phyloP scores from a whole-genome alignment of 1,140 invertebrate species.

The Megalopta genalis region DNA sequence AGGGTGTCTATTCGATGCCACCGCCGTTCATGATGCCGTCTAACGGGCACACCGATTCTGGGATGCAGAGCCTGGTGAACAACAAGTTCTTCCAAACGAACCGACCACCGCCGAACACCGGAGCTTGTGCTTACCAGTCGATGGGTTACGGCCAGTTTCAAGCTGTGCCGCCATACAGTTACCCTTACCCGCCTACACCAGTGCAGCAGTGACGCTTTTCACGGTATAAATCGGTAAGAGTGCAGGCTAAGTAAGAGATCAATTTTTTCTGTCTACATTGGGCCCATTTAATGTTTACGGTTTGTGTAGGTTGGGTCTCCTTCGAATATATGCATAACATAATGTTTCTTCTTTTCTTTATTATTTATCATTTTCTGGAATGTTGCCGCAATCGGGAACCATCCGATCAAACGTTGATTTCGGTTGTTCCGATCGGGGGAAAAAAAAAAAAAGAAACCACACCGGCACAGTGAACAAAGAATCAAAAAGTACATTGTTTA shows the following conservation, averaged over 20 bases:
- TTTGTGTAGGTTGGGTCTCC: slow-evolving; percentile 53
- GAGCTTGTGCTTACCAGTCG: slow-evolving; percentile 82
- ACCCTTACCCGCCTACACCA: slow-evolving; percentile 79
- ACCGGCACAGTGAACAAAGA: neutral
- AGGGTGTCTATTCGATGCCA: slow-evolving; percentile 80
- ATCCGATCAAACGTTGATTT: neutral
- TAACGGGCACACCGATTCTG: slow-evolving; percentile 73
- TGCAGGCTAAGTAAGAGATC: slow-evolving; percentile 67
- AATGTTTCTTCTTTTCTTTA: slow-evolving; percentile 56
- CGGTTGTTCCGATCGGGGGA: neutral
- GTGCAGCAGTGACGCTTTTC: slow-evolving; percentile 77
- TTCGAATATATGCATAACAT: slow-evolving; percentile 51
- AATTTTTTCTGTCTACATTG: slow-evolving; percentile 40
- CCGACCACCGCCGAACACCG: slow-evolving; percentile 80
- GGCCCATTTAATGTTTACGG: slow-evolving; percentile 42
- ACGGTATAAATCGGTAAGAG: slow-evolving; percentile 49
- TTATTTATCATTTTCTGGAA: slow-evolving; percentile 57
- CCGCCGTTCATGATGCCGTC: slow-evolving; percentile 81
- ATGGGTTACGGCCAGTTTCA: slow-evolving; percentile 81
- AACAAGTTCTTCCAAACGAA: slow-evolving; percentile 84
- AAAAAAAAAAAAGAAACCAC: neutral
- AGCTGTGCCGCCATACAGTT: slow-evolving; percentile 79
- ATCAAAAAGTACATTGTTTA: neutral
- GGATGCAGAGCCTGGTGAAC: slow-evolving; percentile 82
- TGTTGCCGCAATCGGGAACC: slow-evolving; percentile 27